Base-by-base conservation (phyloP, 2,888 invertebrate species). In the Drosophila aldrichi region DNA sequence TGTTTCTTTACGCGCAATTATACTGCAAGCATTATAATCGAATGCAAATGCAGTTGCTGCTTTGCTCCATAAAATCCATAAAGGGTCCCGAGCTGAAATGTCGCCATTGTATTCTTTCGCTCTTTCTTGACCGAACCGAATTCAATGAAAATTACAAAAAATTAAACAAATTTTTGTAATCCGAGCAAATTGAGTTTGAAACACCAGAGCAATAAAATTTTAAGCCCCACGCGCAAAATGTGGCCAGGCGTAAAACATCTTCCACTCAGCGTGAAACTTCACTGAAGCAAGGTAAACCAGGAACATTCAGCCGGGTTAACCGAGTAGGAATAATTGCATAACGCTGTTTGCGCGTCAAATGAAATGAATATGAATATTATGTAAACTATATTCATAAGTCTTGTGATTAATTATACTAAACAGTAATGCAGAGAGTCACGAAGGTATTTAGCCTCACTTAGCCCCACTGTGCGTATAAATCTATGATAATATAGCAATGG, bases 21-120 rank as follows among this genome's bases (percentile, higher is more conserved):
- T 60, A 29, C 22, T 46, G 25, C 10, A 44, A 58, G 51, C 25
- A 48, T 69, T 60, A 77, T 70, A 59, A 55, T 51, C 34, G 46
- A 44, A 66, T 77, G 71, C 61, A 81, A 83, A 66, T 75, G 61
- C 49, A 49, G 75, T 77, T 82, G 83, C 48, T 72, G 75, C 69
- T 70, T 62, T 63, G 60, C 70, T 51, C 49, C 63, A 58, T 70
- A 68, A 79, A 40, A 1, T 70, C 71, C 65, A 72, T 74, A 70
- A 73, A 41, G 0, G 52, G n/a, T 36, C 16, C 38, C 43, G 9
- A 58, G 44, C 29, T 43, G 43, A 36, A 20, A 18, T 29, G 7
- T 55, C 55, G 61, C 29, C 32, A 40, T 48, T 43, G 10, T 34
- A 43, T 56, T 59, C 32, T 34, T 40, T 65, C n/a, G 43, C 7